Conservation (phyloP, 2,797 vertebrate genomes). For the Smutsia gigantea region DNA sequence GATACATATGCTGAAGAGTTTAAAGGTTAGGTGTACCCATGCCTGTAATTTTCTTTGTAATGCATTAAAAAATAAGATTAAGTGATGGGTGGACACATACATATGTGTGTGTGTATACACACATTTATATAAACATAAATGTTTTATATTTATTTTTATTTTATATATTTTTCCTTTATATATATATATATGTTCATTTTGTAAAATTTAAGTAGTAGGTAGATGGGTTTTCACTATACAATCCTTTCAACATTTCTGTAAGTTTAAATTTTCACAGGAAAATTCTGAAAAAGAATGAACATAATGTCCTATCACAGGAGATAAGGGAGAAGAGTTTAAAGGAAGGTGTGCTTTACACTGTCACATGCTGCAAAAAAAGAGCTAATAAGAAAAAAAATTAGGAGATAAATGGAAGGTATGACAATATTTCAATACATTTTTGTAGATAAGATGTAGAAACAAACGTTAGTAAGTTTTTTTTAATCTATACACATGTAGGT, state of each 20-base stretch:
- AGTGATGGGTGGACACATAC: not conserved
- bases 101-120: not conserved
- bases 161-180: not conserved
- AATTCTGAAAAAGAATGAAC: not conserved
- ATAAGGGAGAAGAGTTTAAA: not conserved
- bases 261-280: not conserved
- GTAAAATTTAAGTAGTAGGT: not conserved
- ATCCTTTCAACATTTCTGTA: not conserved
- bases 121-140: not conserved
- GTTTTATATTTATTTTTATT: not conserved
- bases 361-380: not conserved
- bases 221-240: not conserved
- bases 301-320: not conserved
- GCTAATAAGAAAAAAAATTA: not conserved
- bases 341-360: not conserved
- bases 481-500: not conserved
- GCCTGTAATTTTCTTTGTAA: not conserved
- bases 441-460: not conserved
- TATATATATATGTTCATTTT: not conserved
- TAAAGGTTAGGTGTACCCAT: not conserved
- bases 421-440: not conserved
- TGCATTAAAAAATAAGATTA: not conserved
- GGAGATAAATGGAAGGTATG: not conserved
- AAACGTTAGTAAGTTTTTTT: not conserved
- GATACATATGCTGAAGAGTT: not conserved